Percentiles rank a stretch among this genome's conserved stretches.
These are phyloP conservation scores for Dyspetes luteomarginatus DNA, from an alignment of 2,888 invertebrate species.

Conservation along the genomic window DNA sequence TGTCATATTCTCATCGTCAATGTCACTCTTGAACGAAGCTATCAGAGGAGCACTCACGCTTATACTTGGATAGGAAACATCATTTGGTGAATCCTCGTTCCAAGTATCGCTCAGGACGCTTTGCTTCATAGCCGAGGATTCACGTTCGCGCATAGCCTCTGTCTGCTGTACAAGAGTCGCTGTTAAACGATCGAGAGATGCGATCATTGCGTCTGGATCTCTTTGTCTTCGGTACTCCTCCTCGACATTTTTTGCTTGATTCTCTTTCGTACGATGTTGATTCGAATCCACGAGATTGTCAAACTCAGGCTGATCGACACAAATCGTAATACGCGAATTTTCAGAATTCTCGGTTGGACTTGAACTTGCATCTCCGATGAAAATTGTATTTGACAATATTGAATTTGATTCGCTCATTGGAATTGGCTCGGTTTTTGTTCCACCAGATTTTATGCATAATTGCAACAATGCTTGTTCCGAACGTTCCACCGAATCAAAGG, in stretches of 20 bases:
- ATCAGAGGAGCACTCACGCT: constrained; percentile 90
- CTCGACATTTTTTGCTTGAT: constrained; percentile 65
- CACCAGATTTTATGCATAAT: constrained; percentile 73
- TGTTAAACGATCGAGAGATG: constrained; percentile 87
- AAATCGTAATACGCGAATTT: not conserved
- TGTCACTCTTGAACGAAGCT: constrained; percentile 88
- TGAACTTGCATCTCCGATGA: not conserved
- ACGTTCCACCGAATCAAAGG: constrained; percentile 78
- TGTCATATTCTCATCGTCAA: constrained; percentile 77
- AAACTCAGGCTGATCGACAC: not conserved
- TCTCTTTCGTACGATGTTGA: not conserved
- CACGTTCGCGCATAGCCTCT: constrained; percentile 85
- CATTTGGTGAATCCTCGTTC: constrained; percentile 92
- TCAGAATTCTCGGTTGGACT: not conserved
- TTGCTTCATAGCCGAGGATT: constrained; percentile 80
- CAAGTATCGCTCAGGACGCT: constrained; percentile 87
- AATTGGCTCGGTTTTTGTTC: constrained; percentile 63
- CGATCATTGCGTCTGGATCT: constrained; percentile 89
- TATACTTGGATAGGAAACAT: constrained; percentile 92
- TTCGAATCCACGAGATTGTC: not conserved
- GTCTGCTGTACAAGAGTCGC: constrained; percentile 88
- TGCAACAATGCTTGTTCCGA: constrained; percentile 77
- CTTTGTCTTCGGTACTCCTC: constrained; percentile 84
- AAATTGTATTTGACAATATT: not conserved
- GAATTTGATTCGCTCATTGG: constrained; percentile 28